These are phyloP conservation scores for Anorthoa munda DNA, from an alignment of 2,888 invertebrate species.

Conservation along the genomic window DNA sequence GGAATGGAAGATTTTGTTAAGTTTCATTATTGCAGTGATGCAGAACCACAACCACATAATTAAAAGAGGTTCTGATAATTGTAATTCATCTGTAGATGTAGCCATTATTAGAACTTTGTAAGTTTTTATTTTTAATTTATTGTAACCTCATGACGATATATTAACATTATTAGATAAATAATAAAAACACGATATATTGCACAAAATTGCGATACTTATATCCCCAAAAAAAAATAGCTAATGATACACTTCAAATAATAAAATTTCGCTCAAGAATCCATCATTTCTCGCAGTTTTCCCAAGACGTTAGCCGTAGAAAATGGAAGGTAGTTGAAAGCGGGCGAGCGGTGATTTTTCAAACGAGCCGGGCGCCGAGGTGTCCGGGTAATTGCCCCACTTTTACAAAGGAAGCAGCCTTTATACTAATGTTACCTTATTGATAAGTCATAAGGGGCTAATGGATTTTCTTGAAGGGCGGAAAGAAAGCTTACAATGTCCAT, in stretches of 20 bases:
- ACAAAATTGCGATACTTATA: background rate
- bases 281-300: slow-evolving; percentile 43
- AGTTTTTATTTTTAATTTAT: too few relatives aligned
- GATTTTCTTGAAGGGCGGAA: slow-evolving; percentile 14
- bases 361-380: slow-evolving; percentile 22
- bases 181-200: too few relatives aligned
- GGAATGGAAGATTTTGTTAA: background rate
- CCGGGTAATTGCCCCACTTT: slow-evolving; percentile 51
- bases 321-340: slow-evolving; percentile 30
- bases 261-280: slow-evolving; percentile 42
- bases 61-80: background rate
- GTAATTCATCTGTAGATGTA: background rate
- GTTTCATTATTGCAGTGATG: background rate
- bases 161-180: background rate
- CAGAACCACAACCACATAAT: background rate
- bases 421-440: slow-evolving; percentile 44
- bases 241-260: slow-evolving; percentile 35
- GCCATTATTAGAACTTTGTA: background rate
- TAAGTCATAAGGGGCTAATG: slow-evolving; percentile 36
- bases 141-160: too few relatives aligned
- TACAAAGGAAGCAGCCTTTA: slow-evolving; percentile 22
- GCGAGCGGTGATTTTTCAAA: slow-evolving; percentile 56
- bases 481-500: slow-evolving; percentile 2
- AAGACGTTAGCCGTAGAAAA: slow-evolving; percentile 36
- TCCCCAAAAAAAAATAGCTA: background rate